Evolutionary conservation across 2,888 invertebrate species (phyloP), one percentile per base, ranked within the genome.

Genomic region (Meghimatium bilineatum): DNA sequence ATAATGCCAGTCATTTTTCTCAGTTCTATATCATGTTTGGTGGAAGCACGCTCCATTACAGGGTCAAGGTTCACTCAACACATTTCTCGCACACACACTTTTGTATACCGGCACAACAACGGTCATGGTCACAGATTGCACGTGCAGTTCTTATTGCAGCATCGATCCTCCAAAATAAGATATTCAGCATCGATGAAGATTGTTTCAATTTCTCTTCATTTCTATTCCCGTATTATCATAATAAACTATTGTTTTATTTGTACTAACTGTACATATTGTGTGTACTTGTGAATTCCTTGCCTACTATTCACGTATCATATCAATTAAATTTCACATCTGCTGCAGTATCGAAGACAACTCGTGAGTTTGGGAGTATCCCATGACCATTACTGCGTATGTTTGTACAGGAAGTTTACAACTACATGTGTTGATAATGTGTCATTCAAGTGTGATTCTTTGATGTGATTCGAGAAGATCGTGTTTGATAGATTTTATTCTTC

Each of bases 51-150:
- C 29, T n/a, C 63, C 63, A 29, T 56, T 10, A n/a, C 3, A 56
- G 63, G 63, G 63, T 63, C 63, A 63, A 23, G n/a, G 63, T n/a
- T 63, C 63, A n/a, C 29, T 10, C 63, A 56, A 63, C 63, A 63
- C 63, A 26, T 14, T 60, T 63, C 63, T n/a, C 63, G 63, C n/a
- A 63, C 63, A 63, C 63, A 63, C 29, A n/a, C 52, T 20, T 1
- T 49, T 49, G 2, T 56, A 56, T 56, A 56, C 32, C 29, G 26
- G 44, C 32, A 44, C 52, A 12, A 44, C 44, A 17, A 8, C 20
- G 29, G 44, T 63, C 44, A 8, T 36, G 29, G 44, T 63, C 26
- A 63, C 63, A 63, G 63, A 63, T 63, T 63, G 63, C 63, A 63
- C 56, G 56, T 56, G 56, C 2, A 56, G 20, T 20, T 23, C 56